phyloP scores from a whole-genome alignment of 2,888 invertebrate species.

The Chrysolina americana region DNA sequence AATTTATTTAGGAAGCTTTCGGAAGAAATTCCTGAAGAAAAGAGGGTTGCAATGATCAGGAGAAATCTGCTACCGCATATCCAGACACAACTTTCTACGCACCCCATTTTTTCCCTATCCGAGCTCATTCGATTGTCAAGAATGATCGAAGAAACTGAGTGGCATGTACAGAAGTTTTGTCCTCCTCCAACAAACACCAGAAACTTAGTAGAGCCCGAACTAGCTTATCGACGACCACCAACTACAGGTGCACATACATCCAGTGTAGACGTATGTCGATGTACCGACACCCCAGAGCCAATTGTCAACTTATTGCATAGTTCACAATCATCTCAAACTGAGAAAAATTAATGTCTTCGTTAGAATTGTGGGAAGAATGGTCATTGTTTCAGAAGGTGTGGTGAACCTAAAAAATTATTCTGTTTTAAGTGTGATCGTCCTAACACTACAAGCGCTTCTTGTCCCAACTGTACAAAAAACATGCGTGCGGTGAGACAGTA shows the following conservation, averaged over 20 bases:
- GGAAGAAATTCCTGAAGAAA: neutral
- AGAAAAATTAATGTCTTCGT: neutral
- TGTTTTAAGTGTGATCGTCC: neutral
- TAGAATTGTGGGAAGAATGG: neutral
- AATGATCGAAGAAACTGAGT: conserved; percentile 31
- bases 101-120: neutral
- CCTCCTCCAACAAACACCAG: conserved; percentile 22
- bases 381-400: neutral
- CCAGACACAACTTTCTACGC: conserved; percentile 16
- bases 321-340: neutral
- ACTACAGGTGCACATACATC: neutral
- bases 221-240: neutral
- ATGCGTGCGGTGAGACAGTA: neutral
- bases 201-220: conserved; percentile 6
- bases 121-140: neutral
- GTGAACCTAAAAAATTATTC: neutral
- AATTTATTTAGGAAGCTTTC: too few relatives aligned
- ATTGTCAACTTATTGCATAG: neutral
- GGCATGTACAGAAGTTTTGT: conserved; percentile 12
- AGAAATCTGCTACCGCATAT: conserved; percentile 32
- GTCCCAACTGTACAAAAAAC: conserved; percentile 1
- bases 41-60: conserved; percentile 27
- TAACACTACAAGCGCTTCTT: neutral
- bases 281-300: neutral
- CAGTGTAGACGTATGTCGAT: neutral